Conservation (phyloP, 2,797 vertebrate species). For the Sarcophilus harrisii region DNA sequence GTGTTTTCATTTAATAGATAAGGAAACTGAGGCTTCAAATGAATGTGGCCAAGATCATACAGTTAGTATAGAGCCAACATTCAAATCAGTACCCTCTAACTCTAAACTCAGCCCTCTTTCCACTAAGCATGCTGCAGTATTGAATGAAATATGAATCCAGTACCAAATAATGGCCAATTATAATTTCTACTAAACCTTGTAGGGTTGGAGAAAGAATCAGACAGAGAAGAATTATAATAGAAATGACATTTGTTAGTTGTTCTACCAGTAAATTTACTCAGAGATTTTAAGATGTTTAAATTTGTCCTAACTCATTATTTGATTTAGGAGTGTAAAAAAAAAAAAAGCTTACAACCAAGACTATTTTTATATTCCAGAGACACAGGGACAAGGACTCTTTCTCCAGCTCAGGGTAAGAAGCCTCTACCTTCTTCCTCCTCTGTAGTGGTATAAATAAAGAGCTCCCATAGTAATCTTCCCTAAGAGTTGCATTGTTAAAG, state of each 20-base stretch:
- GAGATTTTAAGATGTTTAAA: constrained; percentile 64
- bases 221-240: not conserved
- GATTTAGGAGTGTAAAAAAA: not conserved
- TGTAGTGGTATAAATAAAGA: constrained; percentile 77
- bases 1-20: not conserved
- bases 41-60: not conserved
- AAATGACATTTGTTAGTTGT: not conserved
- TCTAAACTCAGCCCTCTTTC: not conserved
- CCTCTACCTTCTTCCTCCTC: constrained; percentile 56
- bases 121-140: constrained; percentile 39
- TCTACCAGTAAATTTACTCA: constrained; percentile 2
- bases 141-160: constrained; percentile 58
- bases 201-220: constrained; percentile 57
- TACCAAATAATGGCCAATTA: constrained; percentile 51
- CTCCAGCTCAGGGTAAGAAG: constrained; percentile 51
- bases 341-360: not conserved
- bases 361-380: constrained; percentile 26
- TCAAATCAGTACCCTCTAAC: not conserved
- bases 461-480: constrained; percentile 74
- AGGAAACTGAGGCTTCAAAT: not conserved
- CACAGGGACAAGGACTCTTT: constrained; percentile 42
- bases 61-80: not conserved
- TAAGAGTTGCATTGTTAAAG: constrained; percentile 79
- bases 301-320: constrained; percentile 63
- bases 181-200: constrained; percentile 36